A percentile compares a stretch with the other conserved stretches of the same genome.
These are phyloP conservation scores for Drosophila stalkeri DNA, from an alignment of 2,888 invertebrate genomes.

Conservation along the genomic window DNA sequence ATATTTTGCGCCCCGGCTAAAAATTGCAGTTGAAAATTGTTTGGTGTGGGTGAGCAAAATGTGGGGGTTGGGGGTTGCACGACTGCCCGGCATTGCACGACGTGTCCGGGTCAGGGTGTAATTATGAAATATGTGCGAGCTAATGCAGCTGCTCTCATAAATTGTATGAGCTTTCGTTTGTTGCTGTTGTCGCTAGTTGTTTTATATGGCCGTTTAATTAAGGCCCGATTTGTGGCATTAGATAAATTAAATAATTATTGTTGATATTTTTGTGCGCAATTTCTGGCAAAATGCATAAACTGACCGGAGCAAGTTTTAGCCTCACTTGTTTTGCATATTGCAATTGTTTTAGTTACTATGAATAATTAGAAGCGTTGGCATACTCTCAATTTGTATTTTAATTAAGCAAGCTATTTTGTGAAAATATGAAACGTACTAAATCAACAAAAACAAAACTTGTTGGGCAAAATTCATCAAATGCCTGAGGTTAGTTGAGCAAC, in stretches of 20 bases:
- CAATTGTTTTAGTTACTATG: constrained; percentile 30
- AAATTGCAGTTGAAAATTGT: constrained; percentile 58
- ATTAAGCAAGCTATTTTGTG: constrained; percentile 56
- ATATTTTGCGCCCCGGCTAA: constrained; percentile 39
- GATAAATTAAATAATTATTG: constrained; percentile 66
- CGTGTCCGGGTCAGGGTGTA: constrained; percentile 21
- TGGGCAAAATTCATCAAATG: constrained; percentile 43
- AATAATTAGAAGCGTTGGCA: constrained; percentile 30
- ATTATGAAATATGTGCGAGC: constrained; percentile 40
- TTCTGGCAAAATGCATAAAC: constrained; percentile 13
- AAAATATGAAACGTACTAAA: constrained; percentile 40
- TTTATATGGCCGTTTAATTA: constrained; percentile 57
- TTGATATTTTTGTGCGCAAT: constrained; percentile 31
- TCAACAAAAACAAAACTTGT: constrained; percentile 49
- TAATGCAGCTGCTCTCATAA: constrained; percentile 53
- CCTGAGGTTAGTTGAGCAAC: constrained; percentile 21
- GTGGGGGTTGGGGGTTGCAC: not conserved
- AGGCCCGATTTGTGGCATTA: constrained; percentile 61
- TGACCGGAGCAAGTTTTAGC: constrained; percentile 15
- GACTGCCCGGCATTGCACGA: constrained; percentile 6
- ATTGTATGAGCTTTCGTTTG: constrained; percentile 18
- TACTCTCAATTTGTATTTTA: constrained; percentile 53
- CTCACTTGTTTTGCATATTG: constrained; percentile 12
- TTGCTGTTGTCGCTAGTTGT: constrained; percentile 24
- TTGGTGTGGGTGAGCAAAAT: not conserved